These are phyloP conservation scores for Trididemnum miniatum DNA, from an alignment of 23 tunicate species.

Conservation along the genomic window DNA sequence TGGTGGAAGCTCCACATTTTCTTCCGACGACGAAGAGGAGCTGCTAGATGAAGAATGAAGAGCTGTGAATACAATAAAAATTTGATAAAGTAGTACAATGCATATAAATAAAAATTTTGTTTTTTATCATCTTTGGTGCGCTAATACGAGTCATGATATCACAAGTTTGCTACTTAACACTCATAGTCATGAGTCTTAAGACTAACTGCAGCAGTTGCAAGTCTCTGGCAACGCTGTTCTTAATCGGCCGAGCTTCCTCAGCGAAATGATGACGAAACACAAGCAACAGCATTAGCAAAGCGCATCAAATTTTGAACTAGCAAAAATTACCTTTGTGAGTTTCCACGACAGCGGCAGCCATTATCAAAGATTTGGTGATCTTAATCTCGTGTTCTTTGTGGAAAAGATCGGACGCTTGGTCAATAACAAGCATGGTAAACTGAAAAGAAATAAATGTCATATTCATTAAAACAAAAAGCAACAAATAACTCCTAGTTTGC, in stretches of 20 bases:
- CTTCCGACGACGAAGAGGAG: slow-evolving; percentile 22
- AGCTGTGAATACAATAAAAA: too few species aligned
- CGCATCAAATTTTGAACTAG: not conserved
- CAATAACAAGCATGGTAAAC: slow-evolving; percentile 63
- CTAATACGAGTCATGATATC: too few species aligned
- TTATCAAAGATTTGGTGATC: slow-evolving; percentile 40
- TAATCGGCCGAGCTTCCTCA: not conserved
- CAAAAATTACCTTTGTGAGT: slow-evolving; percentile 16
- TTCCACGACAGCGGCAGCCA: slow-evolving; percentile 28
- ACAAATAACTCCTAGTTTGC: too few species aligned
- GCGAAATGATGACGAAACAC: not conserved
- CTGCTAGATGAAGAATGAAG: not conserved
- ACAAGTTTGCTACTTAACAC: too few species aligned
- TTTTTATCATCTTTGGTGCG: too few species aligned
- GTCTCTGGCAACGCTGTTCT: not conserved
- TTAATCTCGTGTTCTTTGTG: slow-evolving; percentile 38
- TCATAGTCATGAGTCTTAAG: too few species aligned
- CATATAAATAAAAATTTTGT: too few species aligned
- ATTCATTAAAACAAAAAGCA: too few species aligned
- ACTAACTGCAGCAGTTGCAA: too few species aligned
- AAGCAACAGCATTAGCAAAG: not conserved
- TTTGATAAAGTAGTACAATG: too few species aligned
- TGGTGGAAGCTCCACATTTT: not conserved
- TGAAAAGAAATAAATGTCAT: too few species aligned
- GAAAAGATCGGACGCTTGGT: slow-evolving; percentile 61